These are phyloP conservation scores for Cataglyphis hispanica DNA, from an alignment of 1,140 invertebrate genomes.

Conservation along the genomic window DNA sequence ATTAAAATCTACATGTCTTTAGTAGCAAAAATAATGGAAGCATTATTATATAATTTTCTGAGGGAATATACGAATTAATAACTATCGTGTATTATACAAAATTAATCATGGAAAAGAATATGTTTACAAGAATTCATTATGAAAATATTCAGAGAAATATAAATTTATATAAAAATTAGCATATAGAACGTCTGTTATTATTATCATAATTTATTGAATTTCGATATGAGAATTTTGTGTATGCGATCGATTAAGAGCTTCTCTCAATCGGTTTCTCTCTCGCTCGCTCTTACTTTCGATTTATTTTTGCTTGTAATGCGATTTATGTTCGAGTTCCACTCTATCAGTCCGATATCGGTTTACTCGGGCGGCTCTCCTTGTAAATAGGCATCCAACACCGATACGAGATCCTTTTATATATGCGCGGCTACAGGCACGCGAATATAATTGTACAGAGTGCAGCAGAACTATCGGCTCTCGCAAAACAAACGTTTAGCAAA, in stretches of 20 bases:
- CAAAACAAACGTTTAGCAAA: background rate
- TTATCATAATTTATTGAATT: conserved; percentile 44
- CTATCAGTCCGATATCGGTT: conserved; percentile 57
- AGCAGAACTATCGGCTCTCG: conserved; percentile 15
- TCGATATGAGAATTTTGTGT: background rate
- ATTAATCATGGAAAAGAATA: background rate
- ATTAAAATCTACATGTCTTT: background rate
- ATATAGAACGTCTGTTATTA: conserved; percentile 1
- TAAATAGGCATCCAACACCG: conserved; percentile 48
- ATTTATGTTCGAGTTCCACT: conserved; percentile 56
- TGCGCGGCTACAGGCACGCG: conserved; percentile 18
- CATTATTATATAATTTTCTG: background rate
- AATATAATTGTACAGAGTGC: conserved; percentile 36
- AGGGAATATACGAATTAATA: background rate
- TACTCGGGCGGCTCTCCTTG: conserved; percentile 55
- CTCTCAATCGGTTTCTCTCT: conserved; percentile 15
- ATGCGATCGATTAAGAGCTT: conserved; percentile 34
- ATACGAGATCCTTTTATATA: conserved; percentile 36
- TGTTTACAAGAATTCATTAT: background rate
- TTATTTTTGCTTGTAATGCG: conserved; percentile 54
- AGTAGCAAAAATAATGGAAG: background rate
- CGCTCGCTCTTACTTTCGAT: conserved; percentile 26
- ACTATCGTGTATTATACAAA: background rate
- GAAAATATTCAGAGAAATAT: background rate
- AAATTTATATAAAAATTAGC: background rate